These are phyloP conservation scores for Tetragonisca angustula DNA, from an alignment of 2,888 invertebrate species.

Conservation along the genomic window DNA sequence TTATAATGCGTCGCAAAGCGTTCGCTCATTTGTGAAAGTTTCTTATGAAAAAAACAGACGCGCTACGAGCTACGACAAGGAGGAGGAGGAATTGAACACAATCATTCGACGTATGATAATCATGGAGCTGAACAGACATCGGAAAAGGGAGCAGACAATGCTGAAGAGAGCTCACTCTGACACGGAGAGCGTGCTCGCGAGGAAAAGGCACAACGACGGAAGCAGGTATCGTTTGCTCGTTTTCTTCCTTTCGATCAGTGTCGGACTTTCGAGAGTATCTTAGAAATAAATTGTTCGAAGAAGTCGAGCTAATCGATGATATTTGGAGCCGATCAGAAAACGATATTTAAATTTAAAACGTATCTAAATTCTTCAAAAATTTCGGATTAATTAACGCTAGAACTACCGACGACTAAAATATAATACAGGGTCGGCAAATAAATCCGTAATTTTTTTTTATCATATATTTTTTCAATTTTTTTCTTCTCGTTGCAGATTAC, in stretches of 20 bases:
- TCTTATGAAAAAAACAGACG: constrained; percentile 5
- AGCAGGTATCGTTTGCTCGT: constrained; percentile 32
- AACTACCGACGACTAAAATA: too few relatives aligned
- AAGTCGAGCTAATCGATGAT: too few relatives aligned
- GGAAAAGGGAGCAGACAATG: constrained; percentile 34
- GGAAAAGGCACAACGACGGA: background rate
- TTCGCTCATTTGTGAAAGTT: constrained; percentile 9
- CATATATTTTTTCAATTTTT: too few relatives aligned
- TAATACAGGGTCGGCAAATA: too few relatives aligned
- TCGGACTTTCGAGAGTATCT: too few relatives aligned
- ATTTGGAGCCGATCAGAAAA: too few relatives aligned
- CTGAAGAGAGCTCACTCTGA: constrained; percentile 57
- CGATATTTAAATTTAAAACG: too few relatives aligned
- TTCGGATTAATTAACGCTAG: too few relatives aligned
- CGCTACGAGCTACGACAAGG: constrained; percentile 4
- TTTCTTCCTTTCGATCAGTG: background rate
- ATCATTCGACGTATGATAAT: constrained; percentile 58
- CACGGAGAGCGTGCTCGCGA: constrained; percentile 27
- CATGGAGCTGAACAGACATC: constrained; percentile 52
- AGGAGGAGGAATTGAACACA: constrained; percentile 47
- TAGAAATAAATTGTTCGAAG: too few relatives aligned
- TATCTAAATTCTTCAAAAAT: too few relatives aligned
- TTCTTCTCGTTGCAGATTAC: too few relatives aligned
- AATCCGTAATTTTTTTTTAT: too few relatives aligned
- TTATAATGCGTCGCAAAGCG: background rate